These are phyloP conservation scores for Lota lota DNA, from an alignment of 2,113 vertebrate species.

Conservation along the genomic window DNA sequence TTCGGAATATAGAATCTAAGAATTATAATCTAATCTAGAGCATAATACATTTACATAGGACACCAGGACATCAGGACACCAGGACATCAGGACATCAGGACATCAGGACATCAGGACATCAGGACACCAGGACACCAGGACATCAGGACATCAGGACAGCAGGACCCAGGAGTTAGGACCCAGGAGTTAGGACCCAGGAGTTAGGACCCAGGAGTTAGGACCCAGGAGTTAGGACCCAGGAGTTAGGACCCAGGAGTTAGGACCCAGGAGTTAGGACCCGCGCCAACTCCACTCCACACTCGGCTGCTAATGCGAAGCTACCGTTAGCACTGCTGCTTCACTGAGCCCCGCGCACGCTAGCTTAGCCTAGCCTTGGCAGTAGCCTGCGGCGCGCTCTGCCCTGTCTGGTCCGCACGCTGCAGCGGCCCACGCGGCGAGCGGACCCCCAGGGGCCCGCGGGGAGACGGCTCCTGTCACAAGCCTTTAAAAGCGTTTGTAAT, in stretches of 20 bases:
- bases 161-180: too few species aligned
- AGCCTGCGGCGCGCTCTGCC: constrained; percentile 27
- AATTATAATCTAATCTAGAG: too few species aligned
- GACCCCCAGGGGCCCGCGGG: constrained; percentile 28
- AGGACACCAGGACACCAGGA: too few species aligned
- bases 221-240: too few species aligned
- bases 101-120: too few species aligned
- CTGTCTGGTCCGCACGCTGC: not conserved
- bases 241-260: too few species aligned
- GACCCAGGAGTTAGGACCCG: constrained; percentile 58
- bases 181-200: too few species aligned
- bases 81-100: too few species aligned
- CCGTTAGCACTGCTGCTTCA: constrained; percentile 59
- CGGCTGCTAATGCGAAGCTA: constrained; percentile 62
- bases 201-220: too few species aligned
- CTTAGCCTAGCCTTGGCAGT: constrained; percentile 8
- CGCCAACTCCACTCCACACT: constrained; percentile 66
- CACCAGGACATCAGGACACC: too few species aligned
- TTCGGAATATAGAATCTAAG: too few species aligned
- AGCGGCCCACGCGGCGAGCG: constrained; percentile 10
- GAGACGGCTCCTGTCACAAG: constrained; percentile 29
- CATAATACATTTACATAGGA: constrained; percentile 42
- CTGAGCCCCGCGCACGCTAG: constrained; percentile 36
- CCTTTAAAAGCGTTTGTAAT: constrained; percentile 1
- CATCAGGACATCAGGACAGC: too few species aligned